A percentile compares a stretch with the other conserved stretches of the same genome.
These are phyloP conservation scores for Magallana nippona DNA, from an alignment of 2,888 invertebrate genomes.

Conservation along the genomic window DNA sequence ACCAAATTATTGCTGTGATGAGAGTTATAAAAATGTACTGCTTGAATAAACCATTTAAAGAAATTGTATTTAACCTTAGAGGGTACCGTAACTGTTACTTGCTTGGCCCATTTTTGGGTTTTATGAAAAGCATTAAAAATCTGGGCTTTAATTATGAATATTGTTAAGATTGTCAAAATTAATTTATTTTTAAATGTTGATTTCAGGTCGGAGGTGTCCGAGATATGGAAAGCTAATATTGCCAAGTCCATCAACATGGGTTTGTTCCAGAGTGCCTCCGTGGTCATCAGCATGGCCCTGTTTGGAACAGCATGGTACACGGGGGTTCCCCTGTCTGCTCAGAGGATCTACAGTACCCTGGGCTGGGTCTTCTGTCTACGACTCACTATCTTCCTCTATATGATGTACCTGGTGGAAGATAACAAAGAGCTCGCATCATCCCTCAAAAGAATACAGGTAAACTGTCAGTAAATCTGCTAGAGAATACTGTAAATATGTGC, in stretches of 20 bases:
- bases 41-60: no score
- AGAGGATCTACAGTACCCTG: conserved; percentile 70
- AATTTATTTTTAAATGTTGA: neutral
- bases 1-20: no score
- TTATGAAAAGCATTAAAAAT: no score
- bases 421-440: conserved; percentile 46
- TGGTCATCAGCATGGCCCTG: conserved; percentile 48
- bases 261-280: conserved; percentile 36
- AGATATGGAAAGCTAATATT: conserved; percentile 68
- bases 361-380: conserved; percentile 52
- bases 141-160: no score
- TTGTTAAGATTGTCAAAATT: no score
- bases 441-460: conserved; percentile 53
- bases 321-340: conserved; percentile 85
- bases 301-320: conserved; percentile 87
- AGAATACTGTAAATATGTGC: no score
- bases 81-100: no score
- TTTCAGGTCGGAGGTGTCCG: conserved; percentile 36
- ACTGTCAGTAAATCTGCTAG: no score
- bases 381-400: conserved; percentile 50
- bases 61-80: no score
- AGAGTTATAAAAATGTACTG: no score
- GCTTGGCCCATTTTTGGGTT: no score
- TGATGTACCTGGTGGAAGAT: conserved; percentile 48
- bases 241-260: conserved; percentile 47